Evolutionary conservation across 64 coral and sea anemone genomes (phyloP), one percentile per base, ranked within the genome.

Genomic region (Montipora efflorescens): DNA sequence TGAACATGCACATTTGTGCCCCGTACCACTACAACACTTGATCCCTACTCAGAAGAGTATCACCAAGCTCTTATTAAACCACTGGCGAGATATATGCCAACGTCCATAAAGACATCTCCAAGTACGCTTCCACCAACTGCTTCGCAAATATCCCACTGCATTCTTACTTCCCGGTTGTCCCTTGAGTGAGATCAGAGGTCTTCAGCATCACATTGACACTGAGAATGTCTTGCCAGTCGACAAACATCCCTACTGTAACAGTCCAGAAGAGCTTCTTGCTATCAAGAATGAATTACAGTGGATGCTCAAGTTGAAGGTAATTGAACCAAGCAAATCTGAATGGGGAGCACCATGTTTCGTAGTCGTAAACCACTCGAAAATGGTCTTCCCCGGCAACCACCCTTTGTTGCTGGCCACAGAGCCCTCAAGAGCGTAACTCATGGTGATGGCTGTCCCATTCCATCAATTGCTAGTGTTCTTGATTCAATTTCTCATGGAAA

Each of bases 281-380:
- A 47, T 93, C 48, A 58, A 50, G 47, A 78, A 93, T 67, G 74
- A 93, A 70, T 87, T 93, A 59, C 55, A 93, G 16, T 75, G 92
- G 3, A 93, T 93, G 84, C 76, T 93, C 4, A 88, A 88, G 76
- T 25, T 88, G 52, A 84, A 93, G 67, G 87, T 87, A 48, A 68
- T 93, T 47, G 50, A 93, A 79, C 80, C 91, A 36, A 93, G 92
- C 45, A 36, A 88, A 48, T 88, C 92, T 53, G 76, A 93, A 88
- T 93, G 92, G 84, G 92, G 92, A 74, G 55, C 84, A 13, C 84
- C 84, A 11, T 88, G 92, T 49, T 79, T 88, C 50, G 64, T 89
- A 19, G 92, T 94, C 13, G 66, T 45, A 88, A 88, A 94, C 76
- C 62, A 18, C 88, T 11, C 20, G 91, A 93, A 87, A 93, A 79